Conservation (phyloP, 2,888 invertebrate genomes). For the Bhutanitis thaidina region DNA sequence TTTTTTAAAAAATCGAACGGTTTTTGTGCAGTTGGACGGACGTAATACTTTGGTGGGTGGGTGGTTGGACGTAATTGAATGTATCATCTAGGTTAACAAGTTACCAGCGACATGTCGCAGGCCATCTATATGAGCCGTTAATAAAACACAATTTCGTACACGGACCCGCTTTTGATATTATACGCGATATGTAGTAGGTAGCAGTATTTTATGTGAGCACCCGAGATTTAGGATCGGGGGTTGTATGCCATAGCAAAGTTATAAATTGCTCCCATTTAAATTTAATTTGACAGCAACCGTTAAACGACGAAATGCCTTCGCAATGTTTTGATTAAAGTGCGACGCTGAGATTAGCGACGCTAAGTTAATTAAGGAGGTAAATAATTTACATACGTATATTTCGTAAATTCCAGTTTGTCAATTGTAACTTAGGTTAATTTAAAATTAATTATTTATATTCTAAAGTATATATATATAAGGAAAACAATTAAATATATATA, state of each 20-base stretch:
- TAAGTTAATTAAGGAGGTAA: conserved; percentile 34
- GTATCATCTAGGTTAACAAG: conserved; percentile 62
- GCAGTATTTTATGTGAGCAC: conserved; percentile 71
- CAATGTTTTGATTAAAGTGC: conserved; percentile 65
- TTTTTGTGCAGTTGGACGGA: conserved; percentile 42
- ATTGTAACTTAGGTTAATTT: not conserved
- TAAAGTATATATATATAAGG: no score
- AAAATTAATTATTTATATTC: no score
- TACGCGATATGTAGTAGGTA: conserved; percentile 45
- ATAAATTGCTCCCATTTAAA: conserved; percentile 77
- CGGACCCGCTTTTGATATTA: conserved; percentile 53
- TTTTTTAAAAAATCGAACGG: not conserved
- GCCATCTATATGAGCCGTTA: conserved; percentile 73
- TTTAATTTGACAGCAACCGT: conserved; percentile 74
- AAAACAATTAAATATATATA: no score
- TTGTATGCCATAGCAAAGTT: conserved; percentile 71
- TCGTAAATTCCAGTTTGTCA: not conserved
- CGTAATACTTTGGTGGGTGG: conserved; percentile 56
- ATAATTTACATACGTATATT: conserved; percentile 8
- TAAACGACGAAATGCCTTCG: conserved; percentile 55
- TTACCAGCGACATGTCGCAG: conserved; percentile 67
- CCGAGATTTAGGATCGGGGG: conserved; percentile 62
- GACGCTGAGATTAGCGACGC: conserved; percentile 45
- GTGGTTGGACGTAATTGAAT: conserved; percentile 51
- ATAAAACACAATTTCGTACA: conserved; percentile 77